Base-by-base conservation (phyloP, 2,113 vertebrate species). In the Phaethon lepturus region DNA sequence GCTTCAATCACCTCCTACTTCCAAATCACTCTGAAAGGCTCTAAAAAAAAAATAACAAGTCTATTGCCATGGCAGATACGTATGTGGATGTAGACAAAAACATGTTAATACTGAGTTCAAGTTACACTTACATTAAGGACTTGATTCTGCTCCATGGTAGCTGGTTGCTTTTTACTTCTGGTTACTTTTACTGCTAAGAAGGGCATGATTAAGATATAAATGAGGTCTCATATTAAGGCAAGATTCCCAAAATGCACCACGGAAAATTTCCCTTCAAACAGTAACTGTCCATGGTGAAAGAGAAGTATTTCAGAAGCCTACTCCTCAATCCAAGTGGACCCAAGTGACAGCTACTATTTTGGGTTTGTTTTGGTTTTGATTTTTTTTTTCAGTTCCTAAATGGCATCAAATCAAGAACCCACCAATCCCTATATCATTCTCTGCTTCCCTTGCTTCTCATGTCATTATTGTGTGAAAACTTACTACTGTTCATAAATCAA, bases 141-240 rank as follows among this genome's bases (percentile, higher is more conserved):
- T 50, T 0, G 0, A 11, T 74, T 85, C 66, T 2, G 1, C 23
- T 80, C 12, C 44, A 35, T 6, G 5, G 29, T 50, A 88, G 58
- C 29, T 40, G 49, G n/a, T 44, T 63, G 76, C 3, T 25, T 84
- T 42, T 71, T 38, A 76, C 18, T 38, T 38, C 38, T 38, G 38
- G 38, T 38, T 38, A 38, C 38, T 38, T 38, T 38, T 38, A 38
- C 38, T 38, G 38, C 38, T 38, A 38, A 38, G 38, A 86, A 91
- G 23, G 13, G 15, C 58, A 45, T 4, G 7, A 42, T n/a, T 64
- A 68, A 81, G 8, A 35, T 22, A 62, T 7, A 86, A 69, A 33
- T n/a, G 25, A 88, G 29, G 44, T 53, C 52, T 68, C 38, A 12
- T 7, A 66, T 16, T 42, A 47, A 71, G 52, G 35, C 33, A 60